Conservation (phyloP, 2,113 vertebrate genomes). For the Poecilia latipinna region DNA sequence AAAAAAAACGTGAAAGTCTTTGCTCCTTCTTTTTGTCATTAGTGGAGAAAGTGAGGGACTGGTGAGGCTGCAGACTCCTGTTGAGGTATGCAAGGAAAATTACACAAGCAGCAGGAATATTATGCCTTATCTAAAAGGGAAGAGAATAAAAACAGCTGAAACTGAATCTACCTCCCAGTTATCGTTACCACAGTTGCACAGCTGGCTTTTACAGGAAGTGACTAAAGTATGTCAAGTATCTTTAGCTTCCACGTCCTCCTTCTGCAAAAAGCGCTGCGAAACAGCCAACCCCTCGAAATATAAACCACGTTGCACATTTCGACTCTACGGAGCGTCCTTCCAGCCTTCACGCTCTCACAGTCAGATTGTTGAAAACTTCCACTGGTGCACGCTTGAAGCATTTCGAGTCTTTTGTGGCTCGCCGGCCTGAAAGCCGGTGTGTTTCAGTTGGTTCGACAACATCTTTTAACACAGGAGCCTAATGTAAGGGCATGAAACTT, state of each 20-base stretch:
- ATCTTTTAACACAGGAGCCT: conserved; percentile 25
- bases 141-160: no score
- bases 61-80: neutral
- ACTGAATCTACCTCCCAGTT: neutral
- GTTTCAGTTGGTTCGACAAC: conserved; percentile 29
- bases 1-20: neutral
- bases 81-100: neutral
- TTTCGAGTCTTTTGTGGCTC: conserved; percentile 26
- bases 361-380: neutral
- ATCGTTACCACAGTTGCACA: neutral
- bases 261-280: no score
- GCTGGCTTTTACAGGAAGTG: neutral
- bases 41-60: neutral
- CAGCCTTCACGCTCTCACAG: neutral
- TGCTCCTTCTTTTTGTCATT: neutral
- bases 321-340: neutral
- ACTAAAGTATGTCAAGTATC: neutral
- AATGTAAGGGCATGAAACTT: conserved; percentile 42
- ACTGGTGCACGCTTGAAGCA: neutral
- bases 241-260: no score
- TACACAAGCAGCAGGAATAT: neutral
- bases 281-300: neutral
- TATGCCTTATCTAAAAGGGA: neutral
- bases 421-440: conserved; percentile 14
- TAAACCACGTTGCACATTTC: neutral